phyloP scores from a whole-genome alignment of 1,140 invertebrate genomes.

The Leptinotarsa defecta region DNA sequence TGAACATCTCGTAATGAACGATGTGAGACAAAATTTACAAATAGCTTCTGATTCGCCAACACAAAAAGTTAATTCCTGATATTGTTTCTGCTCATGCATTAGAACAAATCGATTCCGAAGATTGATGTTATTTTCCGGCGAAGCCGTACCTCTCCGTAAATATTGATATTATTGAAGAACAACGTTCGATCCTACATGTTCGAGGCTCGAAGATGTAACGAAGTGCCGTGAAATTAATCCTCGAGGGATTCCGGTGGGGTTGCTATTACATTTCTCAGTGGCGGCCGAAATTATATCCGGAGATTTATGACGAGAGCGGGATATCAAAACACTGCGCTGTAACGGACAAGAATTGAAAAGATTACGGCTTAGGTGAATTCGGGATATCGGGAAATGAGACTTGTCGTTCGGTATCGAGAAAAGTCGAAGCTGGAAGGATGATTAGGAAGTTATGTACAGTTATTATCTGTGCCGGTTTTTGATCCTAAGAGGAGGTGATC shows the following conservation, averaged over 20 bases:
- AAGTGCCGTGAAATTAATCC: constrained; percentile 17
- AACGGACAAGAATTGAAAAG: neutral
- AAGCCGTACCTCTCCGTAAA: constrained; percentile 13
- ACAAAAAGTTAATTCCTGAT: neutral
- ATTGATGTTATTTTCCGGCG: constrained; percentile 1
- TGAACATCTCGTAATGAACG: too few relatives aligned
- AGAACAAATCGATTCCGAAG: neutral
- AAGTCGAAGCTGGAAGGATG: too few relatives aligned
- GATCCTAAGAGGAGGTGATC: too few relatives aligned
- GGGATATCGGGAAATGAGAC: too few relatives aligned
- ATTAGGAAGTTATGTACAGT: too few relatives aligned
- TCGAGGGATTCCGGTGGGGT: neutral
- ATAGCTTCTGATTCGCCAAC: too few relatives aligned
- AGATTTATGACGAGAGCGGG: constrained; percentile 1
- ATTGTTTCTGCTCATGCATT: neutral
- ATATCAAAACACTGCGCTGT: neutral
- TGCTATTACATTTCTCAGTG: constrained; percentile 2
- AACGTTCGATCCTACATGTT: constrained; percentile 2
- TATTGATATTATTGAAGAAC: constrained; percentile 18
- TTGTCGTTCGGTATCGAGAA: too few relatives aligned
- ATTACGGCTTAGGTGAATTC: too few relatives aligned
- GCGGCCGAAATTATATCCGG: constrained; percentile 1
- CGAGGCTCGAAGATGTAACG: constrained; percentile 8
- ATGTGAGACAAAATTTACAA: too few relatives aligned
- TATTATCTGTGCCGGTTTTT: too few relatives aligned